phyloP scores from a whole-genome alignment of 2,797 vertebrate genomes.

The Platalea minor region DNA sequence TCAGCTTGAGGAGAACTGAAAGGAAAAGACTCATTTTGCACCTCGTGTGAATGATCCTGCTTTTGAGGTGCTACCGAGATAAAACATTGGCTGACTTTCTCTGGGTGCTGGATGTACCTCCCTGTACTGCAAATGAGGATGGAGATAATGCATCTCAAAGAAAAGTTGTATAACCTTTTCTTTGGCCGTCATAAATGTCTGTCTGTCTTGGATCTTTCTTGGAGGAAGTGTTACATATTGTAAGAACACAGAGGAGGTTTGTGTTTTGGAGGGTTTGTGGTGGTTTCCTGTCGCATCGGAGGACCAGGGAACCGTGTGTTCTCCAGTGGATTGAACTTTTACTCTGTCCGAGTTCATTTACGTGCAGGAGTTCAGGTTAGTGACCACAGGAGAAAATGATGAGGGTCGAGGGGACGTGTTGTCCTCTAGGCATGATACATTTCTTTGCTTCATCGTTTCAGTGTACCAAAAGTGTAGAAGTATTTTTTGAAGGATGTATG shows the following conservation, averaged over 20 bases:
- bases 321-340: background rate
- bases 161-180: background rate
- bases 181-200: background rate
- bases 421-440: background rate
- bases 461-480: background rate
- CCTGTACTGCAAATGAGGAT: background rate
- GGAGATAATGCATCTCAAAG: background rate
- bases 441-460: background rate
- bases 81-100: background rate
- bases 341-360: background rate
- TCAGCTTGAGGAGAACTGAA: background rate
- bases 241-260: background rate
- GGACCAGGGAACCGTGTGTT: background rate
- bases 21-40: background rate
- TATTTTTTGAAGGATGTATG: background rate
- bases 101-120: background rate
- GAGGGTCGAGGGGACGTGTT: background rate
- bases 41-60: background rate
- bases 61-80: background rate
- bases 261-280: background rate
- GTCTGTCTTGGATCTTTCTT: background rate
- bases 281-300: rapidly evolving
- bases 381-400: background rate
- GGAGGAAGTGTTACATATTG: background rate
- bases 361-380: background rate